These are phyloP conservation scores for Spheniscus humboldti DNA, from an alignment of 2,797 vertebrate genomes.

Conservation along the genomic window DNA sequence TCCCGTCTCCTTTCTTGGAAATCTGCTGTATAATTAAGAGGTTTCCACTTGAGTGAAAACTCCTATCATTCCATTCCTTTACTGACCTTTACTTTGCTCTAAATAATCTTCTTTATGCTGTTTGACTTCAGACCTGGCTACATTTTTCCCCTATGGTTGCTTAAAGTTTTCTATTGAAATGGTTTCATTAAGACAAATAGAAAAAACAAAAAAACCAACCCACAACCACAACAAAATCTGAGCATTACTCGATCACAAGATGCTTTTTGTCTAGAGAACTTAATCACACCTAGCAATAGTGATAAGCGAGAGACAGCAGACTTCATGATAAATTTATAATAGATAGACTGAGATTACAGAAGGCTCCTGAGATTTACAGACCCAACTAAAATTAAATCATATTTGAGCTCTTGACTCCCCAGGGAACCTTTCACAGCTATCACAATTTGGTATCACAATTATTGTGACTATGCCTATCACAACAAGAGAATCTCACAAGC, in stretches of 20 bases:
- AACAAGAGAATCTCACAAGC: neutral
- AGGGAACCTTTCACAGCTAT: neutral
- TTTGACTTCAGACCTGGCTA: neutral
- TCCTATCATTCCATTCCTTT: neutral
- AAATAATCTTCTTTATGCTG: neutral
- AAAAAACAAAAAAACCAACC: neutral
- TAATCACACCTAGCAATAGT: neutral
- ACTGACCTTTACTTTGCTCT: slow-evolving; percentile 1
- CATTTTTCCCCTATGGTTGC: neutral
- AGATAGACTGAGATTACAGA: neutral
- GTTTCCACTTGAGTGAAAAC: slow-evolving; percentile 13
- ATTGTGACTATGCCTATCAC: neutral
- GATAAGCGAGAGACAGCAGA: neutral
- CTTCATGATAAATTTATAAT: neutral
- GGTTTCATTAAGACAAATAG: neutral
- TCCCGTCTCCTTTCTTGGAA: neutral
- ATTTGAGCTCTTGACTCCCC: neutral
- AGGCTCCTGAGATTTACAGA: neutral
- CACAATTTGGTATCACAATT: neutral
- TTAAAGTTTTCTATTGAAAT: neutral
- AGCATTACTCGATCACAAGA: neutral
- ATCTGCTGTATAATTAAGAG: slow-evolving; percentile 1
- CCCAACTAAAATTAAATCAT: neutral
- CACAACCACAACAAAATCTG: neutral
- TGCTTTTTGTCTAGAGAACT: neutral